Base-by-base conservation (phyloP, 2,888 invertebrate species). In the Vesta saturnalis region DNA sequence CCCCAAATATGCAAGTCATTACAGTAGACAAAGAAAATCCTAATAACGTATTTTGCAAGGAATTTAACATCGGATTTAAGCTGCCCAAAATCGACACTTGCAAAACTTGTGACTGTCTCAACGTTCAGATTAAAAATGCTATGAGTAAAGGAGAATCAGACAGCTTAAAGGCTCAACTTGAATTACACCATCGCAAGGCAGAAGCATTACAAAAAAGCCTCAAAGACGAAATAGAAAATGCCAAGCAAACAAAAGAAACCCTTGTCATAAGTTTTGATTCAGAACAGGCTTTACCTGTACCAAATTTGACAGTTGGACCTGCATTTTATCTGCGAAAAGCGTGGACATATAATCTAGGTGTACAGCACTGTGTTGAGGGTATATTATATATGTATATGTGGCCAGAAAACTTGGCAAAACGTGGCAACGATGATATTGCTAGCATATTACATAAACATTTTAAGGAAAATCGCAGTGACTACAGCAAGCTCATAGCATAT, bases 291-390 rank as follows among this genome's bases (percentile, higher is more conserved):
- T 43, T 76, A 39, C 73, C 71, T 12, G 69, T 68, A n/a, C 70
- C 71, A 56, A 67, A 63, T 49, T 49, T 74, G 47, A 73, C 70
- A 23, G 60, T 59, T 21, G 73, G 72, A 8, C 65, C 72, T 21
- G 69, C 73, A 8, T 75, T 73, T 71, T 75, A 75, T 64, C 54
- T 71, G 35, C 22, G 71, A 47, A 75, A 74, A 64, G 67, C 70
- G 39, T 74, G 72, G 74, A 52, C 35, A 21, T 72, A 73, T 56
- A 74, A 74, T 58, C 52, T 74, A 18, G 71, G 73, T 3, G 49
- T 74, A 43, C 73, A 49, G 8, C 14, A 39, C 39, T 39, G 39
- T 8, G 8, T 39, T 6, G n/a, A 1, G 2, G 8, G 8, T n/a
- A 6, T 2, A n/a, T 10, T 10, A 2, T 39, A 12, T 8, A 39